Conservation (phyloP, 2,888 invertebrate genomes). For the Melinaea marsaeus region DNA sequence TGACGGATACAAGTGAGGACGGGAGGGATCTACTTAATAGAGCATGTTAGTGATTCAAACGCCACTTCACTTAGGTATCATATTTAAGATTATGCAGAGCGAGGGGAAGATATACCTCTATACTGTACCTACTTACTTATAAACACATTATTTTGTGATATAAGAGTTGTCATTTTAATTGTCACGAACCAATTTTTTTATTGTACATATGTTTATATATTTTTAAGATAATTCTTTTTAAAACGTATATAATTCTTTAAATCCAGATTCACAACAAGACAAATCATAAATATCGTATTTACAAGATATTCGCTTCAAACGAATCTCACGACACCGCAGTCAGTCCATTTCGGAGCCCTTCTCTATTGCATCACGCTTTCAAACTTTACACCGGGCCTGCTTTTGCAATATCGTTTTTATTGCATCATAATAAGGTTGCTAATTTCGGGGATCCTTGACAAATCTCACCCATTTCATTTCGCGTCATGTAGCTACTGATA, state of each 20-base stretch:
- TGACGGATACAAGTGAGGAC: constrained; percentile 34
- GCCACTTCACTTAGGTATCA: constrained; percentile 14
- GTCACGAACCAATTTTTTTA: too few relatives aligned
- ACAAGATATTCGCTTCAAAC: constrained; percentile 22
- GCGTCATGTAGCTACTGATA: constrained; percentile 40
- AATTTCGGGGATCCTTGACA: constrained; percentile 23
- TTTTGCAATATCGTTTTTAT: constrained; percentile 25
- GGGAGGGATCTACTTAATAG: constrained; percentile 52
- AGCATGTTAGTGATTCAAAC: constrained; percentile 45
- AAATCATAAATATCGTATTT: constrained; percentile 20
- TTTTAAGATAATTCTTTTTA: too few relatives aligned
- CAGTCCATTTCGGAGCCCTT: constrained; percentile 30
- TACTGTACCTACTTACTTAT: too few relatives aligned
- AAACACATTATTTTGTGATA: too few relatives aligned
- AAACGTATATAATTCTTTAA: too few relatives aligned
- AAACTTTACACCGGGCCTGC: constrained; percentile 10
- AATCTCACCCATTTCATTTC: constrained; percentile 36
- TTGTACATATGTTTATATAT: too few relatives aligned
- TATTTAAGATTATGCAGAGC: constrained; percentile 11
- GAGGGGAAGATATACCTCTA: not conserved
- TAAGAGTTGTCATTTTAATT: too few relatives aligned
- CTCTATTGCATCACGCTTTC: constrained; percentile 23
- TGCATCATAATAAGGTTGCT: constrained; percentile 24
- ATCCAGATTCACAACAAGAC: not conserved
- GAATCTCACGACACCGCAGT: constrained; percentile 20